Evolutionary conservation across 2,888 invertebrate genomes (phyloP).

Genomic region (Oscheius sp.): DNA sequence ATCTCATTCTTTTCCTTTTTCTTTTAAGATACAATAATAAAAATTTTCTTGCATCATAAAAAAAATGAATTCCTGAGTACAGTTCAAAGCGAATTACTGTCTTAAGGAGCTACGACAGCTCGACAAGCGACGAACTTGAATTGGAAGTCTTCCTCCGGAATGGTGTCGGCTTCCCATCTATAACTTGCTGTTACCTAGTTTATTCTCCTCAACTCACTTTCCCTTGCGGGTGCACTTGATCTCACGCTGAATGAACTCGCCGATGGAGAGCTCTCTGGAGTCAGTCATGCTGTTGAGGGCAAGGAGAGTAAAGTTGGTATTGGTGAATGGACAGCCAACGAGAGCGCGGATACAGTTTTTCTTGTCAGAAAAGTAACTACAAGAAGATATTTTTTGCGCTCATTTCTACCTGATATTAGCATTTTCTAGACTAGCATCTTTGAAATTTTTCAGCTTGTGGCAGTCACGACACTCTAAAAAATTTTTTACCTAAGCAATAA

Average conservation of each 20-base stretch:
- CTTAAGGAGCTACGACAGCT: too few relatives aligned
- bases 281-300: not conserved
- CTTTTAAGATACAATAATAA: too few relatives aligned
- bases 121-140: too few relatives aligned
- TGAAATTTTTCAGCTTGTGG: not conserved
- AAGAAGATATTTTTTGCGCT: too few relatives aligned
- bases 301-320: not conserved
- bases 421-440: not conserved
- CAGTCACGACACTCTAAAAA: not conserved
- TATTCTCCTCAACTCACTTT: slow-evolving; percentile 19
- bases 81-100: too few relatives aligned
- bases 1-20: too few relatives aligned
- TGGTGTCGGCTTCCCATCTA: too few relatives aligned
- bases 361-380: not conserved
- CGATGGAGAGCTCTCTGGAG: not conserved
- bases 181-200: too few relatives aligned
- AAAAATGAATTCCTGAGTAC: too few relatives aligned
- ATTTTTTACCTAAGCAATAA: too few relatives aligned
- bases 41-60: too few relatives aligned
- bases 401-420: not conserved
- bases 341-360: not conserved
- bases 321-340: slow-evolving; percentile 12
- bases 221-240: slow-evolving; percentile 21
- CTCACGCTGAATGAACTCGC: not conserved
- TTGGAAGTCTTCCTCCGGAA: too few relatives aligned